phyloP scores from a whole-genome alignment of 2,888 invertebrate genomes.

The Athetis lepigone region DNA sequence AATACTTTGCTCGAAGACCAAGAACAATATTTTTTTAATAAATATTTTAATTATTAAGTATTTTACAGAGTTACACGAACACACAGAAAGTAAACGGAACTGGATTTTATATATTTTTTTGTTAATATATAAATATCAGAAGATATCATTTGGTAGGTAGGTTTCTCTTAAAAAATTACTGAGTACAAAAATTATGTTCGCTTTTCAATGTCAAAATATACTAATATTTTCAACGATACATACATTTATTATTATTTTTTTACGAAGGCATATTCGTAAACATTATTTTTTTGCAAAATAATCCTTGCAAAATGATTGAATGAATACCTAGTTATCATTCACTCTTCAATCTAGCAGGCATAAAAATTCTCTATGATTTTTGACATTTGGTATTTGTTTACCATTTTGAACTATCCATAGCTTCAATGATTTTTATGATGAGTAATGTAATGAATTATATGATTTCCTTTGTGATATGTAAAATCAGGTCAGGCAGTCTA shows the following conservation, averaged over 20 bases:
- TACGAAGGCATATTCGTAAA: constrained; percentile 68
- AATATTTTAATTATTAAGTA: constrained; percentile 67
- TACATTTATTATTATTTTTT: constrained; percentile 63
- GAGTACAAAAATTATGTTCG: constrained; percentile 83
- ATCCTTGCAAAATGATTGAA: constrained; percentile 21
- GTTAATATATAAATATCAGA: constrained; percentile 47
- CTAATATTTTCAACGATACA: constrained; percentile 61
- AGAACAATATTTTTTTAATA: constrained; percentile 64
- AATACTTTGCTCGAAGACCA: constrained; percentile 61
- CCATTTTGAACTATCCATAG: constrained; percentile 14
- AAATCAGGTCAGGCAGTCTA: constrained; percentile 53
- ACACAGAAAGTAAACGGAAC: constrained; percentile 66
- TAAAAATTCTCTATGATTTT: constrained; percentile 3
- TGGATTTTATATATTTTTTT: constrained; percentile 62
- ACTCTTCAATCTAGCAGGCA: constrained; percentile 15
- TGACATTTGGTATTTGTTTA: neutral
- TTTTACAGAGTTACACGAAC: constrained; percentile 78
- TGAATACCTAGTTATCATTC: constrained; percentile 31
- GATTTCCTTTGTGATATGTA: constrained; percentile 54
- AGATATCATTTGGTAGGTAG: constrained; percentile 45
- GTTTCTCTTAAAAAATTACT: constrained; percentile 65
- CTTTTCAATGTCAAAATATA: constrained; percentile 64
- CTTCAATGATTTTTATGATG: constrained; percentile 30
- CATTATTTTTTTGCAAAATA: constrained; percentile 29
- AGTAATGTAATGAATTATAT: constrained; percentile 41